Evolutionary conservation across 2,113 vertebrate genomes (phyloP), one percentile per base, ranked within the genome.

Genomic region (Pampusana beccarii): DNA sequence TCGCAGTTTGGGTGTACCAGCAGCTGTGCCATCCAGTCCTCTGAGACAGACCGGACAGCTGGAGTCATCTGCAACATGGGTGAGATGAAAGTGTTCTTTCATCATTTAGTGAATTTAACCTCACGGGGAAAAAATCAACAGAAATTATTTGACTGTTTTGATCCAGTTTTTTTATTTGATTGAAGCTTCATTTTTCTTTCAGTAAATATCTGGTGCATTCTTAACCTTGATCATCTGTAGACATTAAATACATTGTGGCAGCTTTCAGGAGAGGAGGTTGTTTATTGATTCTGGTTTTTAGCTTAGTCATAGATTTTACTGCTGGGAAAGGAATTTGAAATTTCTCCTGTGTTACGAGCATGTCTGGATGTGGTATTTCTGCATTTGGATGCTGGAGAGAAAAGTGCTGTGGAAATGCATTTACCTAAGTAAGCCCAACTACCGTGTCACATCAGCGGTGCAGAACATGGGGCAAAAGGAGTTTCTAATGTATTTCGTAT

Each of bases 291-390:
- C 20, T 14, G 0, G 2, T 81, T 87, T 94, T 97, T 79, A 3
- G 42, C 94, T 93, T 95, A 95, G 92, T 96, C 88, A 93, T 61
- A 91, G 56, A 61, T 85, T 96, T 80, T 92, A 81, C 48, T 93
- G 73, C 84, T 89, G 77, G 20, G 38, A 85, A 81, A 95, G 61
- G 77, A 88, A 31, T 93, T 57, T 91, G 72, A 92, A 84, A 89
- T 90, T 88, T 93, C 44, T 86, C 3, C 69, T 64, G 31, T 14
- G 12, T 48, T 88, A 28, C 42, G 50, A 87, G 54, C 50, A 31
- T 75, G 28, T 81, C 65, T 92, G 44, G 23, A 29, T 81, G 40
- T 72, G 40, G 16, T n/a, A 33, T 79, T 93, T 86, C 72, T 86
- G 61, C 79, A 48, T 58, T 71, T 79, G 80, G 61, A 65, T 48